Evolutionary conservation across 37 sponge, comb jelly and placozoan species (phyloP).

Genomic region (Oscarella lobularis): DNA sequence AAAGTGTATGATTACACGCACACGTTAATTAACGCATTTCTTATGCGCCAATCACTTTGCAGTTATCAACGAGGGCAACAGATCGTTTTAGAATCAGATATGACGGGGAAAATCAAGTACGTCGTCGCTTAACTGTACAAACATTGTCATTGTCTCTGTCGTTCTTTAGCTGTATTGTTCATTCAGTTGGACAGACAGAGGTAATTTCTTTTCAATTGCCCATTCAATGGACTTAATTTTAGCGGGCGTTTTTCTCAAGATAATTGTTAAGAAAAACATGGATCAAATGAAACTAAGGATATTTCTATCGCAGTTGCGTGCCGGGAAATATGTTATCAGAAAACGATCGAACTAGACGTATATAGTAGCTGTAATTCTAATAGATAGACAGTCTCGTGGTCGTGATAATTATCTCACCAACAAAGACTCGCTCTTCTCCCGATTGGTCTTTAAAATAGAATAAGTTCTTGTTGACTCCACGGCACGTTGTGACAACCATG

Average conservation of each 20-base stretch:
- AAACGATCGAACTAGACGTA: background rate
- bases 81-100: background rate
- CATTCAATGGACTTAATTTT: too few species aligned
- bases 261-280: background rate
- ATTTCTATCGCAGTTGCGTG: background rate
- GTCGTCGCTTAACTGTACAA: background rate
- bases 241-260: background rate
- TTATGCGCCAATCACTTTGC: background rate
- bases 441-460: too few species aligned
- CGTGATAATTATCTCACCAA: too few species aligned
- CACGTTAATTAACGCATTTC: background rate
- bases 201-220: too few species aligned
- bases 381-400: too few species aligned
- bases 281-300: background rate
- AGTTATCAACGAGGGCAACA: conserved; percentile 1
- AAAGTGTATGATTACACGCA: background rate
- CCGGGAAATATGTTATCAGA: background rate
- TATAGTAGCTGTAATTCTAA: too few species aligned
- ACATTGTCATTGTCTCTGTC: background rate
- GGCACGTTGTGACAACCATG: too few species aligned
- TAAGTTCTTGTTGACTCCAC: too few species aligned
- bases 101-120: background rate
- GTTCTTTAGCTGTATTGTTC: background rate
- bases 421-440: too few species aligned
- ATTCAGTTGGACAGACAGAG: background rate